These are phyloP conservation scores for Ctenopoma kingsleyae DNA, from an alignment of 2,797 vertebrate genomes.

Conservation along the genomic window DNA sequence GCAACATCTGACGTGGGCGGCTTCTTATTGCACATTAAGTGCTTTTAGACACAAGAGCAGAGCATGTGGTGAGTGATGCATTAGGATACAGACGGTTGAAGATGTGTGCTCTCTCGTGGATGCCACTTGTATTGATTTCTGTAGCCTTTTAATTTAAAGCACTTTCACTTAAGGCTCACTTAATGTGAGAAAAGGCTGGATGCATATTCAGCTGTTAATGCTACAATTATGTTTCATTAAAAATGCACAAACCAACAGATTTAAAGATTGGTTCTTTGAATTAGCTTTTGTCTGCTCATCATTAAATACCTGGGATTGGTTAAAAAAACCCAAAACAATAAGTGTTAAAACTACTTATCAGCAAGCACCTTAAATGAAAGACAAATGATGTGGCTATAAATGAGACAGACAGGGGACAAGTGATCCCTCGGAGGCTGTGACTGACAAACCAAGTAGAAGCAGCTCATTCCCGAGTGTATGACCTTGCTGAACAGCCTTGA, in stretches of 20 bases:
- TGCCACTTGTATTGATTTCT: constrained; percentile 82
- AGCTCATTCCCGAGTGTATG: constrained; percentile 84
- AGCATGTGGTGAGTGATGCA: constrained; percentile 72
- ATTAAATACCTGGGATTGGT: constrained; percentile 92
- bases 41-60: constrained; percentile 73
- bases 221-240: constrained; percentile 92
- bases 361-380: constrained; percentile 84
- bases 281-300: constrained; percentile 86
- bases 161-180: constrained; percentile 81
- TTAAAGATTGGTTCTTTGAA: constrained; percentile 81
- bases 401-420: constrained; percentile 89
- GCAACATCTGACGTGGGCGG: constrained; percentile 66
- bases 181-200: constrained; percentile 74
- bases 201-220: constrained; percentile 86
- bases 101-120: constrained; percentile 72
- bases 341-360: constrained; percentile 91
- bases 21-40: constrained; percentile 78
- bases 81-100: constrained; percentile 70
- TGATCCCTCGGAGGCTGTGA: constrained; percentile 89
- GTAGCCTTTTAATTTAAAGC: constrained; percentile 85
- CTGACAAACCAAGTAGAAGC: constrained; percentile 89
- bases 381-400: constrained; percentile 85
- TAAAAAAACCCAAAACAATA: constrained; percentile 76
- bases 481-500: constrained; percentile 91
- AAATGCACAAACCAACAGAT: constrained; percentile 89